phyloP scores from a whole-genome alignment of 1,140 invertebrate species.

The Macrobrachium nipponense region DNA sequence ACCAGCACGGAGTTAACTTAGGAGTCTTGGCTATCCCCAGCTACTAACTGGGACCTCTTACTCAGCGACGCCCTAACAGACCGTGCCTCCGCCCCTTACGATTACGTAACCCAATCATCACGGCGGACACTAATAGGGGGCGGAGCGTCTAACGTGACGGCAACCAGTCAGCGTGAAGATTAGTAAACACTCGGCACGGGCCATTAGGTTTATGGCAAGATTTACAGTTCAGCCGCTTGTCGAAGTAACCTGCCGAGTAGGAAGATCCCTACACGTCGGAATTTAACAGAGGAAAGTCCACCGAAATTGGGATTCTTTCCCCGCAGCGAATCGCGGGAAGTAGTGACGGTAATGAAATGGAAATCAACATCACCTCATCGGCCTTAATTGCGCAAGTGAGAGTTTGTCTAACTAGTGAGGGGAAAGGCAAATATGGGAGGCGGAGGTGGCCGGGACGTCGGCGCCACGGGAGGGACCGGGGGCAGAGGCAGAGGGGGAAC shows the following conservation, averaged over 20 bases:
- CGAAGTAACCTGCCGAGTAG: constrained; percentile 50
- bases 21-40: background rate
- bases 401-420: constrained; percentile 58
- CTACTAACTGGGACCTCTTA: constrained; percentile 22
- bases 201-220: constrained; percentile 65
- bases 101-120: constrained; percentile 16
- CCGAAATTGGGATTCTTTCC: constrained; percentile 10
- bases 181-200: constrained; percentile 64
- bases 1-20: constrained; percentile 38
- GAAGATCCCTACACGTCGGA: background rate
- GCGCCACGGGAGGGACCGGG: background rate
- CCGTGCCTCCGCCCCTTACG: constrained; percentile 1
- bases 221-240: constrained; percentile 64
- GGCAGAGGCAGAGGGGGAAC: background rate
- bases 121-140: constrained; percentile 34
- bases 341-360: constrained; percentile 63
- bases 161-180: constrained; percentile 61
- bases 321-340: constrained; percentile 45
- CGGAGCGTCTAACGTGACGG: constrained; percentile 27
- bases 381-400: constrained; percentile 59
- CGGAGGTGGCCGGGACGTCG: constrained; percentile 26
- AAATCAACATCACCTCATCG: constrained; percentile 59
- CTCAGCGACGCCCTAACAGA: background rate
- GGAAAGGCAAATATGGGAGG: constrained; percentile 3
- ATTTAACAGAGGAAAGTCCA: constrained; percentile 3